These are phyloP conservation scores for Eptesicus fuscus DNA, from an alignment of 2,113 vertebrate species.

Conservation along the genomic window DNA sequence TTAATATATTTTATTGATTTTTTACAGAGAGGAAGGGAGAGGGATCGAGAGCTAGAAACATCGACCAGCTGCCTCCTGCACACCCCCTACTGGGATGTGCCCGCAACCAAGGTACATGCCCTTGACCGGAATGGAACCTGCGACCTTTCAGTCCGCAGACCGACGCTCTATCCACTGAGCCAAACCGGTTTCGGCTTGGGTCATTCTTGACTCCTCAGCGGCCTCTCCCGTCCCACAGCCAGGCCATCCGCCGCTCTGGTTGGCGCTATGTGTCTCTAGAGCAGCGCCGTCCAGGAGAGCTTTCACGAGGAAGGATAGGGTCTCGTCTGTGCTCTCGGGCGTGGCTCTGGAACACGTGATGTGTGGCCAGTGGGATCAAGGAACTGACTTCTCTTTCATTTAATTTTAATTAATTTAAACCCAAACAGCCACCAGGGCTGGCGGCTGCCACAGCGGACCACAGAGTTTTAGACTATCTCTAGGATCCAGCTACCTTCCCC, in stretches of 20 bases:
- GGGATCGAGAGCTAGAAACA: no score
- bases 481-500: accelerated
- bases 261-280: accelerated
- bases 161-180: no score
- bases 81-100: no score
- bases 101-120: no score
- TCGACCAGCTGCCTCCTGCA: no score
- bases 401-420: not conserved
- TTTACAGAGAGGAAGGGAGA: no score
- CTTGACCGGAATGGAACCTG: no score
- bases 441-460: accelerated
- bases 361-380: not conserved
- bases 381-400: not conserved
- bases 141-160: no score
- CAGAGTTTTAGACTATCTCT: accelerated
- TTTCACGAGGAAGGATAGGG: not conserved
- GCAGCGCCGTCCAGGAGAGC: not conserved
- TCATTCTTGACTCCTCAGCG: accelerated
- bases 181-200: no score
- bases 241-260: accelerated
- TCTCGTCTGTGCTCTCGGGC: accelerated
- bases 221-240: accelerated
- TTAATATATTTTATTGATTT: no score
- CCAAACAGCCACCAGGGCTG: not conserved
- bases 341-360: accelerated